Base-by-base conservation (phyloP, 2,113 vertebrate genomes). In the Tichodroma muraria region DNA sequence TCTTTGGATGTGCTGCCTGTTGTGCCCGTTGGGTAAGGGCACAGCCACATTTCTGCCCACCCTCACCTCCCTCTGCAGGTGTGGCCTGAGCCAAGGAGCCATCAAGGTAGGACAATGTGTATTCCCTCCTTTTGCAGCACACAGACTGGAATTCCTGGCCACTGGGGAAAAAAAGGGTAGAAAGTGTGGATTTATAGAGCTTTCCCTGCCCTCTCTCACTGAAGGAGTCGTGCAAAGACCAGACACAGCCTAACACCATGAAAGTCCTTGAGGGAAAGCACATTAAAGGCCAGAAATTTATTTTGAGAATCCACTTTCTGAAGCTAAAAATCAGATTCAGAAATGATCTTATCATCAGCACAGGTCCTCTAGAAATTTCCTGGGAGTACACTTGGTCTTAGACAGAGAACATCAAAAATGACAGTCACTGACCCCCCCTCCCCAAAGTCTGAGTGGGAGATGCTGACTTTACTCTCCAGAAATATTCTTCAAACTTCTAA, bases 21-120 rank as follows among this genome's bases (percentile, higher is more conserved):
- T 27, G 71, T 25, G 10, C 45, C 16, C 40, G 1, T 3, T 6
- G 31, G 47, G 40, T 54, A 38, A 24, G 15, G 68, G 40, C 59
- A 72, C 17, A 45, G 50, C 8, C 52, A 18, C 13, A 3, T 24
- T 59, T 31, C 57, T 85, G 70, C 38, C 35, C 33, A 28, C 4
- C 20, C 42, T 88, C 13, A 0, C 7, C 49, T 65, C 38, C 15
- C 35, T 12, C 30, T 86, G 35, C 25, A 77, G 14, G 4, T 24
- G 18, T 15, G n/a, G 13, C 24, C 33, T 76, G 79, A 84, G 37
- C 40, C 63, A 40, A 47, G 31, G 53, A 80, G 30, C 27, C 33
- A 44, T 8, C 45, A 21, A 0, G 40, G 5, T 2, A 19, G 10
- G 31, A 38, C 18, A 33, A 2, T 2, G 16, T 31, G 25, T 2